phyloP scores from a whole-genome alignment of 2,888 invertebrate species.

The Drosophila mercatorum region DNA sequence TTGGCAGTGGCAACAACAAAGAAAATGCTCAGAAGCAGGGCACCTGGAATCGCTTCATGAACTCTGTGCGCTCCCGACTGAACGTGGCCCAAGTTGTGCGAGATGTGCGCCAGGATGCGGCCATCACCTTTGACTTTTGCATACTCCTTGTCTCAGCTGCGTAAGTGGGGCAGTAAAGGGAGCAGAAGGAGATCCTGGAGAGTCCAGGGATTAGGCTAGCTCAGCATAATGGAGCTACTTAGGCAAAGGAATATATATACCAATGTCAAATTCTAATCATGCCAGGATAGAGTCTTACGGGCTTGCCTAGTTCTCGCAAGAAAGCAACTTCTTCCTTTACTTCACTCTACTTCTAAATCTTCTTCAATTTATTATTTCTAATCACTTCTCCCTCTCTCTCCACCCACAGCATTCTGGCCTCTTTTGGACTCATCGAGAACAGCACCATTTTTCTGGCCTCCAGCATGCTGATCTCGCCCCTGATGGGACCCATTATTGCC shows the following conservation, averaged over 20 bases:
- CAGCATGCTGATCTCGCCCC: conserved; percentile 92
- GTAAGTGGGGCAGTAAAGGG: conserved; percentile 80
- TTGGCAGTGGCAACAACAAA: conserved; percentile 47
- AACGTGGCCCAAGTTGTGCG: conserved; percentile 90
- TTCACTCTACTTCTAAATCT: too few species aligned
- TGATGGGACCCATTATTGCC: conserved; percentile 93
- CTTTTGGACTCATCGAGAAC: conserved; percentile 90
- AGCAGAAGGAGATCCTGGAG: too few species aligned
- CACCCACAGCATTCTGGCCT: conserved; percentile 87
- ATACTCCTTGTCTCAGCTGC: conserved; percentile 90
- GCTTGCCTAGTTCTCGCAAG: too few species aligned
- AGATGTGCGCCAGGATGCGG: conserved; percentile 88
- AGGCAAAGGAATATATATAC: neutral
- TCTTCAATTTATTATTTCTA: neutral
- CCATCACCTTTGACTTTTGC: conserved; percentile 91
- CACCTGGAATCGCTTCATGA: conserved; percentile 88
- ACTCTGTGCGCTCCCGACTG: conserved; percentile 88
- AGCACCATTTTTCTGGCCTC: conserved; percentile 91
- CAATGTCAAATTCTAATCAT: neutral
- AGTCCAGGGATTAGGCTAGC: too few species aligned
- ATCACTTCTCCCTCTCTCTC: neutral
- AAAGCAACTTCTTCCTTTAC: too few species aligned
- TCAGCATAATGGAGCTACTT: too few species aligned
- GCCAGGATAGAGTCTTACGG: neutral
- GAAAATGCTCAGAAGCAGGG: conserved; percentile 71